Evolutionary conservation across 2,797 vertebrate species (phyloP).

Genomic region (Ceyx erithaca): DNA sequence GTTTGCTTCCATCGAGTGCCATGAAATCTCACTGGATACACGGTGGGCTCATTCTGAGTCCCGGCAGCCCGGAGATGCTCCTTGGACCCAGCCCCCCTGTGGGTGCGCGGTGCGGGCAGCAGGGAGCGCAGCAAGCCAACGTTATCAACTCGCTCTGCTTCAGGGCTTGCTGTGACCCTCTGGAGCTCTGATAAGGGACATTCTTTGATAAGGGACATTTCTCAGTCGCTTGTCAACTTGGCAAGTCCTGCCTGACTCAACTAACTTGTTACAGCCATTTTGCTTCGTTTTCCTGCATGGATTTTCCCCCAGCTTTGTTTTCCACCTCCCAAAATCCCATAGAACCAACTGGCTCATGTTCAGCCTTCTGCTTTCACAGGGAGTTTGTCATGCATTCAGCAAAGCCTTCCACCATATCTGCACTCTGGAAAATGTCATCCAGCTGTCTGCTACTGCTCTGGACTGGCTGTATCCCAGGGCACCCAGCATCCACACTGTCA

Average conservation of each 20-base stretch:
- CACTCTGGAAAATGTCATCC: slow-evolving; percentile 65
- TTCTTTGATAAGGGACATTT: neutral
- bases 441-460: slow-evolving; percentile 69
- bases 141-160: neutral
- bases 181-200: neutral
- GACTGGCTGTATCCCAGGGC: slow-evolving; percentile 70
- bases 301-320: neutral
- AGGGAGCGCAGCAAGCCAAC: slow-evolving; percentile 56
- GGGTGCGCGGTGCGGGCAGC: neutral
- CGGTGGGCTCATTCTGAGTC: neutral
- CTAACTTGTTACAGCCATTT: neutral
- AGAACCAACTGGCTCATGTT: neutral
- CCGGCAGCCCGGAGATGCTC: rapidly evolving
- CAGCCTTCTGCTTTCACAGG: slow-evolving; percentile 68
- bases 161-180: neutral
- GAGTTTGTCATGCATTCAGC: slow-evolving; percentile 77
- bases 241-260: neutral
- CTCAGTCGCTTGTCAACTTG: neutral
- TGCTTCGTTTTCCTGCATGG: neutral
- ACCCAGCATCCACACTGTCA: slow-evolving; percentile 49
- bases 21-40: neutral
- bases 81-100: neutral
- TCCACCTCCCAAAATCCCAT: neutral
- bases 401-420: slow-evolving; percentile 77
- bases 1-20: neutral